phyloP scores from a whole-genome alignment of 2,888 invertebrate genomes.

The Hesperia comma region DNA sequence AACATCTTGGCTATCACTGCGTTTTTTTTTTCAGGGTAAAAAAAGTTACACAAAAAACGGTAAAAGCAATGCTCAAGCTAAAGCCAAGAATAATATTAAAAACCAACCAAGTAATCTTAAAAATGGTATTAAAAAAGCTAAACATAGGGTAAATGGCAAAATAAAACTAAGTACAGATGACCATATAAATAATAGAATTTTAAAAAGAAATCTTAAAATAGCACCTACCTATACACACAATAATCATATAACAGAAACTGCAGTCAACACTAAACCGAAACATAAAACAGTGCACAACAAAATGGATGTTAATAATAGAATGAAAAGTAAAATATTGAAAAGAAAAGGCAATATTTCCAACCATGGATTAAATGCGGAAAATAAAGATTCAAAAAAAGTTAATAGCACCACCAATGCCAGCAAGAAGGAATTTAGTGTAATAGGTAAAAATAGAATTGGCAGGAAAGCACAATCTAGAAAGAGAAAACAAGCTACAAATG shows the following conservation, averaged over 20 bases:
- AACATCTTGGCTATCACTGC: no score
- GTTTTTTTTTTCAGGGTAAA: constrained; percentile 15
- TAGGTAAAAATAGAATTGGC: not conserved
- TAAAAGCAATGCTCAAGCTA: constrained; percentile 30
- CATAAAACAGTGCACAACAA: not conserved
- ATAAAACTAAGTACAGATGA: constrained; percentile 20
- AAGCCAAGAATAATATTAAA: constrained; percentile 25
- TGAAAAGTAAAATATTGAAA: constrained; percentile 12
- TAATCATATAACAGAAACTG: not conserved
- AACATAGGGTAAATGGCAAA: constrained; percentile 6
- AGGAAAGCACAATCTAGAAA: constrained; percentile 4
- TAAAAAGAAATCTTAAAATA: constrained; percentile 40
- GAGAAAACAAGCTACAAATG: constrained; percentile 3
- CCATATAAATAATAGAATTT: constrained; percentile 27
- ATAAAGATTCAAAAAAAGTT: not conserved
- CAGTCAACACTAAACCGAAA: not conserved
- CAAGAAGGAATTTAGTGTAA: not conserved
- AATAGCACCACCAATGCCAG: not conserved
- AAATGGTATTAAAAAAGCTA: constrained; percentile 7
- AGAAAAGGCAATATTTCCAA: constrained; percentile 2
- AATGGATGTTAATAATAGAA: not conserved
- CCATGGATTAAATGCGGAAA: not conserved
- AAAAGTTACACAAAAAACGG: constrained; percentile 36
- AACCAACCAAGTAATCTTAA: constrained; percentile 14
- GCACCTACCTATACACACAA: not conserved